Evolutionary conservation across 2,113 vertebrate species (phyloP), one percentile per base, ranked within the genome.

Genomic region (Stigmatopora nigra): DNA sequence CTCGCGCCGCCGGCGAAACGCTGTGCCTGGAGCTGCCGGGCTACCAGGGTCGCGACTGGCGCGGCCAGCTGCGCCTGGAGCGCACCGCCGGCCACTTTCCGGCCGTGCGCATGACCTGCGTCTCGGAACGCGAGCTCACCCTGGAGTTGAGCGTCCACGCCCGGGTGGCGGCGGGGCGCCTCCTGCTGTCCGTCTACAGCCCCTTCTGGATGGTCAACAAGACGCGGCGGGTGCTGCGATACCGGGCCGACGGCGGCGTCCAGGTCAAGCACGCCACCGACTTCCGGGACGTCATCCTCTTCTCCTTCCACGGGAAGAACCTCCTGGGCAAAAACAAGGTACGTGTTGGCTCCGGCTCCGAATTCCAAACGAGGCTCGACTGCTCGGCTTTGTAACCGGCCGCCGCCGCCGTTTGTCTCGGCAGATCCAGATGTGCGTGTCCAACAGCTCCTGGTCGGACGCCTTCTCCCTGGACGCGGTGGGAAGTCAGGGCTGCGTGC

Each of bases 151-250:
- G 84, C 6, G 2, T 98, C 2, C 95, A 99, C 0, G 78, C 88
- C 3, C 74, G 78, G 3, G 66, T 45, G 1, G n/a, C 70, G 0
- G 65, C 85, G 1, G 87, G 90, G 67, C 88, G 80, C 0, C 41
- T 93, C 68, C 67, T 94, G 65, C 70, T 98, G 31, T 93, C 96
- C 0, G 74, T 98, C 36, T 98, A 93, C 71, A 95, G 95, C 52
- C 96, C 97, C 0, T 99, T 98, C 41, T 99, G 97, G 97, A 91
- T 99, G 48, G 96, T 99, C 86, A 99, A 99, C 84, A 98, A 96
- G 80, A 99, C 97, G 0, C 93, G 91, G 0, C 89, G 96, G 0
- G 83, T 99, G 25, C 92, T 99, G 9, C 97, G 96, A 85, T 99
- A 99, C 85, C 78, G 80, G n/a, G 91, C 94, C 0, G 96, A 99